Evolutionary conservation across 2,113 vertebrate species (phyloP), one percentile per base, ranked within the genome.

Genomic region (Micronycteris hirsuta): DNA sequence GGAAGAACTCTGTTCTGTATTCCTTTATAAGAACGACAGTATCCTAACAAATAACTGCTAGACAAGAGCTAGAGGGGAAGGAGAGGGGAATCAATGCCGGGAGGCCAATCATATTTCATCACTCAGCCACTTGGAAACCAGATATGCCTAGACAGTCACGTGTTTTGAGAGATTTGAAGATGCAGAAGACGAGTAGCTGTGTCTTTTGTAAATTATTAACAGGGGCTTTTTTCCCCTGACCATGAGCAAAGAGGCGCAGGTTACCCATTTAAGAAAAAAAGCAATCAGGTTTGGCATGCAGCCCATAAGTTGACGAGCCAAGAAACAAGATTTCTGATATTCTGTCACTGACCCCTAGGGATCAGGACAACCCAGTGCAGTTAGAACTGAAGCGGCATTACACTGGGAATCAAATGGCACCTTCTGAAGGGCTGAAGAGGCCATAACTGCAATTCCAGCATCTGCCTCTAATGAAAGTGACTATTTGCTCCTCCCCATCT

Each of bases 101-200:
- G 94, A 98, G 98, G 97, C 98, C 98, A 99, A 98, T 99, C 98
- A 97, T 98, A 98, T 99, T 98, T 98, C 98, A 98, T 97, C 98
- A 95, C 98, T 98, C 96, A 96, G 97, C 96, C 94, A 97, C 98
- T 97, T 98, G 97, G 99, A 98, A 99, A 99, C 97, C 96, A 98
- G 99, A 99, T 99, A 98, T 93, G 22, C 95, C 91, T 97, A 97
- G 96, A 97, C 95, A 95, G 96, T 98, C 98, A 98, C 96, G 96
- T 98, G 98, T 97, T 97, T 95, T 24, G 84, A 98, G 94, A 98
- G 97, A 98, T 97, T 97, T 98, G 98, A 98, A 97, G 97, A 98
- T 47, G 86, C 95, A 95, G 89, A 94, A 83, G 41, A 96, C 91
- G 63, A 95, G 73, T 41, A 90, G 87, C 76, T 96, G 54, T 85